These are phyloP conservation scores for Argyresthia albistria DNA, from an alignment of 2,888 invertebrate species.

Conservation along the genomic window DNA sequence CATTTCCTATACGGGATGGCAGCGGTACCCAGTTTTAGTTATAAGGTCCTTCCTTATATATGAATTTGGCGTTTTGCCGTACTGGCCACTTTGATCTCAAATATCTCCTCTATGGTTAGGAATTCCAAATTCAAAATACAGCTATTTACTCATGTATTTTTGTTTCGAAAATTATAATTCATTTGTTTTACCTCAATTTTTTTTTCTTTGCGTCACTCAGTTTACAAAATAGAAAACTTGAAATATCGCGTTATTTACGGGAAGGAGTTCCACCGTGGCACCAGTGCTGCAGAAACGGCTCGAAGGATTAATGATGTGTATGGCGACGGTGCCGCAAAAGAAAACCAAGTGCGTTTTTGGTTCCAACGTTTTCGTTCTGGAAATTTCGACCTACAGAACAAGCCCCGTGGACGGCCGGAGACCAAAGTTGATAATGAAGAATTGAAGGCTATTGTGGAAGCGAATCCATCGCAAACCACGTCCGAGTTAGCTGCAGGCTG, in stretches of 20 bases:
- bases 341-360: conserved; percentile 4
- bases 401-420: conserved; percentile 2
- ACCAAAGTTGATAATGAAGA: conserved; percentile 4
- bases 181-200: background rate
- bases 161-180: conserved; percentile 4
- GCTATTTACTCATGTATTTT: conserved; percentile 5
- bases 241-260: conserved; percentile 2
- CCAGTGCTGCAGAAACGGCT: conserved; percentile 7
- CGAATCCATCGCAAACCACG: background rate
- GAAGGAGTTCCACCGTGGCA: conserved; percentile 5
- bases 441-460: conserved; percentile 3
- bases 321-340: conserved; percentile 1
- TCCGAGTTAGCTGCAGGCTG: background rate
- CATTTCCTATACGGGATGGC: too few species aligned
- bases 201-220: background rate
- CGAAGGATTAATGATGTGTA: conserved; percentile 6
- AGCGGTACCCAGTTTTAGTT: too few species aligned
- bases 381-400: conserved; percentile 5
- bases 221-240: conserved; percentile 1
- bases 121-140: conserved; percentile 12
- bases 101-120: conserved; percentile 12
- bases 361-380: conserved; percentile 4
- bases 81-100: conserved; percentile 12
- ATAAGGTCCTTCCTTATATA: background rate
- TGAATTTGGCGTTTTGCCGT: conserved; percentile 13